phyloP scores from a whole-genome alignment of 2,113 vertebrate genomes.

The Sminthopsis crassicaudata region DNA sequence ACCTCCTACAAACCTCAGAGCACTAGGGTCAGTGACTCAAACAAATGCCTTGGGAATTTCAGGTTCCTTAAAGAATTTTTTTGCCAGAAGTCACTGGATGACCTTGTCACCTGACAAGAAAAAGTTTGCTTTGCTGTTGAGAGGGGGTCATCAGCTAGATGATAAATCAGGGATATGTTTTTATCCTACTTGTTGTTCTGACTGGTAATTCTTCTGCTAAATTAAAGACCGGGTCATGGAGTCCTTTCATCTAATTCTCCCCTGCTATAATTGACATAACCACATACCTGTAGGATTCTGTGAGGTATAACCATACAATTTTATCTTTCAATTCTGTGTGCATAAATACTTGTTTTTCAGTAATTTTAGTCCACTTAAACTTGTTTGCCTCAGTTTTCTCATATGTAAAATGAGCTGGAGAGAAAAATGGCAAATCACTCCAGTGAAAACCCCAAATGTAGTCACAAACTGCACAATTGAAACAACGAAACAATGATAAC shows the following conservation, averaged over 20 bases:
- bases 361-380: not conserved
- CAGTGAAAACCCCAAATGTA: not conserved
- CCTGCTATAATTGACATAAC: not conserved
- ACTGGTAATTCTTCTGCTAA: not conserved
- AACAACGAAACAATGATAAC: not conserved
- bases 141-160: not conserved
- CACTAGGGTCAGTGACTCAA: slow-evolving; percentile 51
- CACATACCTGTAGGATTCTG: not conserved
- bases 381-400: not conserved
- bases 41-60: not conserved
- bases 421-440: not conserved
- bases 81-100: not conserved
- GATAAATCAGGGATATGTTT: not conserved
- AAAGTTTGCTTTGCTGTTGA: not conserved
- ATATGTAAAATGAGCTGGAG: not conserved
- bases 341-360: not conserved
- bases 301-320: not conserved
- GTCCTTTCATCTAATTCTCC: not conserved
- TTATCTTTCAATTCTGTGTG: not conserved
- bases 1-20: slow-evolving; percentile 13
- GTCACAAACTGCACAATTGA: not conserved
- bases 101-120: slow-evolving; percentile 15
- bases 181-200: not conserved
- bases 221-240: not conserved
- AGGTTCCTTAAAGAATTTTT: not conserved